Base-by-base conservation (phyloP, 2,113 vertebrate species). In the Dipodomys spectabilis region DNA sequence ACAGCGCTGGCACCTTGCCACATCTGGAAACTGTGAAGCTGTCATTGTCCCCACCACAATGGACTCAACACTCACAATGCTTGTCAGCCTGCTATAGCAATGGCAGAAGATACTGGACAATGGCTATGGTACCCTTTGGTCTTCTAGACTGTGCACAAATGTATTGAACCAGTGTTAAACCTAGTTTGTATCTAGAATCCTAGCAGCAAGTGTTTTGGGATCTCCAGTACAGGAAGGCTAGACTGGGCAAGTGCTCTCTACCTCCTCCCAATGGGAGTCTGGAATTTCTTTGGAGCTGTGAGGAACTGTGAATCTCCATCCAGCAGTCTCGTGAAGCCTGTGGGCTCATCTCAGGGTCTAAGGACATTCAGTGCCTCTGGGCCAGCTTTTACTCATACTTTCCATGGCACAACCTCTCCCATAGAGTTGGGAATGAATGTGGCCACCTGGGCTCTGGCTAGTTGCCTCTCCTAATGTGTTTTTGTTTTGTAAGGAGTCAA, bases 381-480 rank as follows among this genome's bases (percentile, higher is more conserved):
- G 75, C n/a, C 86, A 57, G 11, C 0, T 2, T 11, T 65, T 15
- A 16, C 3, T 8, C 39, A 78, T 6, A 1, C 60, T 90, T 82
- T 79, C 65, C n/a, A 0, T 15, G 67, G 62, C n/a, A 1, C n/a
- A 65, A 25, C 39, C 85, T 85, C n/a, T 75, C 28, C 88, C 88
- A 94, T 81, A 23, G 13, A 94, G 92, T 94, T 81, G 74, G 90
- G 60, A 88, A 53, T 32, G 60, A 53, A 9, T 68, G 39, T 81
- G 89, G 81, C 95, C 81, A 96, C 73, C 75, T 75, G 88, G 77
- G 78, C 67, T 71, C 92, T 96, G 95, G 68, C 90, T 72, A 85
- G 92, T 13, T 6, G 65, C 22, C 28, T 98, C 97, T 97, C 94
- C 83, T 95, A 95, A 97, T 0, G 27, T 49, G 19, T 13, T 4